phyloP scores from a whole-genome alignment of 2,797 vertebrate species.

The Nannoperca obscura region DNA sequence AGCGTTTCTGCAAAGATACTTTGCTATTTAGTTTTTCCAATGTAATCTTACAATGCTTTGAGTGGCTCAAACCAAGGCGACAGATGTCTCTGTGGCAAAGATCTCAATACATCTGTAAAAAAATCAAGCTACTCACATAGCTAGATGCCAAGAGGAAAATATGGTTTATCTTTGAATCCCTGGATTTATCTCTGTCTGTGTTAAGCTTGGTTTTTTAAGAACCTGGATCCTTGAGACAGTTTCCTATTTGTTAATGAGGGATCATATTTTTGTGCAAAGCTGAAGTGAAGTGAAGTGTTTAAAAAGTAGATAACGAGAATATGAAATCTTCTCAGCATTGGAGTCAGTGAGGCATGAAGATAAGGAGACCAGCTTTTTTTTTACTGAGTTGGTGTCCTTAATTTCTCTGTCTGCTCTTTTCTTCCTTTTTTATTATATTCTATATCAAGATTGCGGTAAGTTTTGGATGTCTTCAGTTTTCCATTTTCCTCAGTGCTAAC shows the following conservation, averaged over 20 bases:
- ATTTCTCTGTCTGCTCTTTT: slow-evolving; percentile 92
- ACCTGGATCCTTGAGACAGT: slow-evolving; percentile 27
- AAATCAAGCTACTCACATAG: not conserved
- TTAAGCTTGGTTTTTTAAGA: not conserved
- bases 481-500: slow-evolving; percentile 63
- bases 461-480: slow-evolving; percentile 74
- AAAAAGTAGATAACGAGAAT: slow-evolving; percentile 14
- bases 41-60: not conserved
- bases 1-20: not conserved
- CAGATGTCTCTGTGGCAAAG: not conserved
- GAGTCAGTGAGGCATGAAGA: slow-evolving; percentile 9
- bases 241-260: slow-evolving; percentile 21
- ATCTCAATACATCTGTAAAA: not conserved
- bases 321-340: slow-evolving; percentile 1
- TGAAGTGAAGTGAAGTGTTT: slow-evolving; percentile 9
- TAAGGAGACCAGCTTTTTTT: slow-evolving; percentile 33
- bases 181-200: slow-evolving; percentile 1
- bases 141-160: not conserved
- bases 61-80: not conserved
- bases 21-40: not conserved
- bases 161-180: slow-evolving; percentile 3
- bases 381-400: slow-evolving; percentile 81
- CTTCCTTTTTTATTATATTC: slow-evolving; percentile 79
- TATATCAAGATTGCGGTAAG: slow-evolving; percentile 98
- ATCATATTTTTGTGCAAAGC: not conserved